These are phyloP conservation scores for Ovis canadensis DNA, from an alignment of 2,113 vertebrate genomes.

Conservation along the genomic window DNA sequence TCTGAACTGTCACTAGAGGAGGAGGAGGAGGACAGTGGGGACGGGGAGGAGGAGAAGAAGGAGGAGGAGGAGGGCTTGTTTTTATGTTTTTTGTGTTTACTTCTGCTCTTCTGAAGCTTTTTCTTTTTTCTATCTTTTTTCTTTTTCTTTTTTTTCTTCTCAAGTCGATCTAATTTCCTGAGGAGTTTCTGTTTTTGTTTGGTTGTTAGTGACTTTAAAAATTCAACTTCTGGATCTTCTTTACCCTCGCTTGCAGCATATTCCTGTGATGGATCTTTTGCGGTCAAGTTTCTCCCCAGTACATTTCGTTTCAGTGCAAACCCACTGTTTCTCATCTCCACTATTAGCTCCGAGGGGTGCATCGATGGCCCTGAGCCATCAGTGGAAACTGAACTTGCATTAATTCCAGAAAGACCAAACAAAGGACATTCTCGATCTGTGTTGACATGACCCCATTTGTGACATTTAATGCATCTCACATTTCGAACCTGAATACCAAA, in stretches of 20 bases:
- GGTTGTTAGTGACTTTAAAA: slow-evolving; percentile 95
- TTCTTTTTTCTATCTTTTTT: slow-evolving; percentile 87
- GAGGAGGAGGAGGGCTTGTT: slow-evolving; percentile 68
- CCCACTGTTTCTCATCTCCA: too few species aligned
- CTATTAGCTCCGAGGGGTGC: too few species aligned
- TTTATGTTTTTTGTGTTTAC: slow-evolving; percentile 89
- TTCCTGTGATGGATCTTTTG: slow-evolving; percentile 76
- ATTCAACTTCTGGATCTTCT: slow-evolving; percentile 97
- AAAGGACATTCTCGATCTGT: too few species aligned
- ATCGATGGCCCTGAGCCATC: too few species aligned
- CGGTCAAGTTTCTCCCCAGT: too few species aligned
- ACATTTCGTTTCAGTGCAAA: too few species aligned
- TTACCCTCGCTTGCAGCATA: slow-evolving; percentile 95
- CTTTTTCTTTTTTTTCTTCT: slow-evolving; percentile 91
- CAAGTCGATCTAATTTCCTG: slow-evolving; percentile 96
- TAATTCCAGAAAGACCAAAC: too few species aligned
- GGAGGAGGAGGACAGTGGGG: not conserved
- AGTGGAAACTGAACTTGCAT: too few species aligned
- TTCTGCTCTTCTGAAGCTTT: slow-evolving; percentile 88
- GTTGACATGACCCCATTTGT: too few species aligned
- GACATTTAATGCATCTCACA: too few species aligned
- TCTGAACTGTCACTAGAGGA: slow-evolving; percentile 80
- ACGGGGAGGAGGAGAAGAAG: not conserved
- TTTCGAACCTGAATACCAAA: too few species aligned
- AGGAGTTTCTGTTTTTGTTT: slow-evolving; percentile 98